Percentiles rank a stretch among this genome's conserved stretches.
Evolutionary conservation across 2,797 vertebrate genomes (phyloP).

Genomic region (Microctenopoma stevenorrisi): DNA sequence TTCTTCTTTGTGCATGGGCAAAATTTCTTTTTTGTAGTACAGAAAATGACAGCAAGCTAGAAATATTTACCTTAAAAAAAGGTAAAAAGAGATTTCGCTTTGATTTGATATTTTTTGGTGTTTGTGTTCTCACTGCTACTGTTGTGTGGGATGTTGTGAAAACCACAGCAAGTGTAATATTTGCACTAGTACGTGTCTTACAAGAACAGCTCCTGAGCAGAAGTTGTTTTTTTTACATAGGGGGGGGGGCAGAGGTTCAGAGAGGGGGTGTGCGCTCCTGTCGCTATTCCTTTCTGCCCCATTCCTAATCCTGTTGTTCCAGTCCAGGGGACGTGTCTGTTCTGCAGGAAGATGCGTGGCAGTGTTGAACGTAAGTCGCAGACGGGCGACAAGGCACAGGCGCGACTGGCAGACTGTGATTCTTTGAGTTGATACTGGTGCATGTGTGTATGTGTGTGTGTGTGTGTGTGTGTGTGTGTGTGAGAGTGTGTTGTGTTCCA

Average conservation of each 20-base stretch:
- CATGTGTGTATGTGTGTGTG: conserved; percentile 45
- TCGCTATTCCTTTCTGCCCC: conserved; percentile 41
- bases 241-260: conserved; percentile 37
- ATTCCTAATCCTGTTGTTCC: conserved; percentile 78
- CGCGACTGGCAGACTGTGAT: conserved; percentile 68
- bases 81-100: conserved; percentile 24
- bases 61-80: conserved; percentile 5
- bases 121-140: conserved; percentile 36
- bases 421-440: conserved; percentile 73
- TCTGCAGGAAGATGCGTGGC: conserved; percentile 53
- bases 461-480: conserved; percentile 32
- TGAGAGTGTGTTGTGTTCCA: conserved; percentile 79
- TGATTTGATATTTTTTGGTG: conserved; percentile 4
- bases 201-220: conserved; percentile 35
- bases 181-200: conserved; percentile 32
- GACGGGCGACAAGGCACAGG: conserved; percentile 59
- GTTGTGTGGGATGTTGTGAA: conserved; percentile 44
- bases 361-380: conserved; percentile 65
- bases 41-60: conserved; percentile 20
- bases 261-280: conserved; percentile 6
- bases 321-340: conserved; percentile 70
- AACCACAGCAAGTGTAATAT: conserved; percentile 54
- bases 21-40: conserved; percentile 8
- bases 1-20: conserved; percentile 38
- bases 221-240: conserved; percentile 52